Evolutionary conservation across 2,888 invertebrate species (phyloP), one percentile per base, ranked within the genome.

Genomic region (Calameuta pallipes): DNA sequence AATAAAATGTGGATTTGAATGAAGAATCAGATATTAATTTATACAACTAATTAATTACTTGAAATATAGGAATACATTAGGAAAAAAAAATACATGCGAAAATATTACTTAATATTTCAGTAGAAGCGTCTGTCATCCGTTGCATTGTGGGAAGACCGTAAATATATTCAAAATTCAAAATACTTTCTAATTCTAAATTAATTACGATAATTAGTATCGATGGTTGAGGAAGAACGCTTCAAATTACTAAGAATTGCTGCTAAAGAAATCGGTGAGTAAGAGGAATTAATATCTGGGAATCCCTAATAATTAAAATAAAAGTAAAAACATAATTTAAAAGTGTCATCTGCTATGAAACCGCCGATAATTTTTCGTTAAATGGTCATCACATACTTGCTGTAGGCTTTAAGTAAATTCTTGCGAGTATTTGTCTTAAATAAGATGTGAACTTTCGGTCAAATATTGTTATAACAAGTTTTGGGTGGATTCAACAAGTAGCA

Each of bases 401-500:
- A 23, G 56, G 9, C 2, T 9, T 56, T 56, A 23, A 56, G 9
- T 56, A 56, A 56, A 56, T 56, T 56, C 23, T 56, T 0, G 9
- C 56, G 9, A 56, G 2, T 23, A 56, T 9, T 56, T 56, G 23
- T 9, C 56, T 56, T 23, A 9, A 9, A 56, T 56, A 56, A 23
- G 9, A 23, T 56, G 56, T 23, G 23, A 56, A 23, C 2, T 23
- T 56, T 6, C 23, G 9, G 2, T 23, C 23, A 56, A 23, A 56
- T 23, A 9, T 23, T 56, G 6, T 23, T 9, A 1, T 56, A 23
- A 23, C 23, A 56, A 23, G 56, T 23, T 56, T 56, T 34, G 71
- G 71, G 31, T 30, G 31, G 70, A 75, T 75, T 78, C 78, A 78
- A 78, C 78, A 78, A 78, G 78, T 78, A 75, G 78, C 71, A 31